Base-by-base conservation (phyloP, 2,797 vertebrate genomes). In the Chelonia mydas region DNA sequence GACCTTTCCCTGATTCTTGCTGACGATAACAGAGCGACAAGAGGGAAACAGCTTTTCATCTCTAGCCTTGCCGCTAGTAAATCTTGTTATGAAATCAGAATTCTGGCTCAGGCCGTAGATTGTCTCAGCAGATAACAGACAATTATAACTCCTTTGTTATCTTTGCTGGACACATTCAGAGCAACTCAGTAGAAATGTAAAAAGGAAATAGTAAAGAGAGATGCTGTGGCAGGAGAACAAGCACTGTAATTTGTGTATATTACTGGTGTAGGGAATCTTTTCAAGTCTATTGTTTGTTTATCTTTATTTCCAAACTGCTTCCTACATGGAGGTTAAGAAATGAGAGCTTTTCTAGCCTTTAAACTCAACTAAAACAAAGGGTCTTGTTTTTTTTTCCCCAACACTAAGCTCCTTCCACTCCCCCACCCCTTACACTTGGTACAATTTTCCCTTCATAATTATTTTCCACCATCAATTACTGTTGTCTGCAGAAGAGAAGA, bases 71-170 rank as follows among this genome's bases (percentile, higher is more conserved):
- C 45, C 6, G 80, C 51, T 50, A 12, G 21, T 83, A 86, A 89
- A 54, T 84, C 57, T 6, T 19, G 41, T 15, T 57, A 80, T 12
- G 81, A 86, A 90, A 92, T 83, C 37, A 76, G 81, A 87, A 84
- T 86, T 89, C 55, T 61, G 74, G 28, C 59, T 90, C 41, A 94
- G 83, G 33, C 2, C 57, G 23, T 31, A 27, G 50, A 65, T 93
- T 49, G 27, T 77, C 76, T 74, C 57, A 89, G 87, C 85, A 89
- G 54, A 11, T 78, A 82, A 47, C 0, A 61, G n/a, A 53, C 3
- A 57, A 78, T 83, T 90, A 61, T 49, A 49, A 50, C 0, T 1
- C 27, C 8, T 78, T 83, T 83, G 13, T 45, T 27, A 83, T 83
- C 21, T 51, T 37, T 28, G 57, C 49, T 81, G 33, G 21, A 33